Evolutionary conservation across 2,113 vertebrate genomes (phyloP).

Genomic region (Brachirus orientalis): DNA sequence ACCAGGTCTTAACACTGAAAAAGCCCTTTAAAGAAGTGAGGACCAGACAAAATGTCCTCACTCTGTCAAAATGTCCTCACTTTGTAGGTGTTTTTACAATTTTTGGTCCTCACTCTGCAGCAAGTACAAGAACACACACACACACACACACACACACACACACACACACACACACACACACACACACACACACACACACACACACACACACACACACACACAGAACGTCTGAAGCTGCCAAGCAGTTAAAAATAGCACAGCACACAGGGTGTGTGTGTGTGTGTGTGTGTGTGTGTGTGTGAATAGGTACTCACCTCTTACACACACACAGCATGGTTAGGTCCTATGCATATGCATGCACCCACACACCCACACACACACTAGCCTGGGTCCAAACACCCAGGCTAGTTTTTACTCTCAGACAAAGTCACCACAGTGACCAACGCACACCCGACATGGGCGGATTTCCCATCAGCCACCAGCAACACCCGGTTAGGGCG

Average conservation of each 20-base stretch:
- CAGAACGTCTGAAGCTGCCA: slow-evolving; percentile 64
- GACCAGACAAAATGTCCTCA: too few species aligned
- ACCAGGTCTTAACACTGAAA: too few species aligned
- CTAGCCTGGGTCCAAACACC: slow-evolving; percentile 30
- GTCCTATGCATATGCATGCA: slow-evolving; percentile 15
- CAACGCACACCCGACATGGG: slow-evolving; percentile 43
- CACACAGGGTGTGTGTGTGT: slow-evolving; percentile 54
- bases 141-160: slow-evolving; percentile 10
- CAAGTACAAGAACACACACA: too few species aligned
- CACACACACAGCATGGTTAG: slow-evolving; percentile 56
- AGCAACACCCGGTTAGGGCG: slow-evolving; percentile 37
- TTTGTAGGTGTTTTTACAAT: too few species aligned
- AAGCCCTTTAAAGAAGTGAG: too few species aligned
- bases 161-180: slow-evolving; percentile 4
- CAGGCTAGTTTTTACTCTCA: slow-evolving; percentile 11
- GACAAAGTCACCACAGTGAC: slow-evolving; percentile 46
- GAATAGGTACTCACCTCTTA: slow-evolving; percentile 73
- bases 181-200: not conserved
- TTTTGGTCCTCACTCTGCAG: too few species aligned
- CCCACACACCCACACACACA: slow-evolving; percentile 1
- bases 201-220: not conserved
- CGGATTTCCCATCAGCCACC: slow-evolving; percentile 68
- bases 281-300: slow-evolving; percentile 57
- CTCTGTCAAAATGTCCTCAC: too few species aligned
- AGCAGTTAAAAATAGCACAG: slow-evolving; percentile 69